Evolutionary conservation across 2,113 vertebrate species (phyloP), one percentile per base, ranked within the genome.

Genomic region (Equus quagga): DNA sequence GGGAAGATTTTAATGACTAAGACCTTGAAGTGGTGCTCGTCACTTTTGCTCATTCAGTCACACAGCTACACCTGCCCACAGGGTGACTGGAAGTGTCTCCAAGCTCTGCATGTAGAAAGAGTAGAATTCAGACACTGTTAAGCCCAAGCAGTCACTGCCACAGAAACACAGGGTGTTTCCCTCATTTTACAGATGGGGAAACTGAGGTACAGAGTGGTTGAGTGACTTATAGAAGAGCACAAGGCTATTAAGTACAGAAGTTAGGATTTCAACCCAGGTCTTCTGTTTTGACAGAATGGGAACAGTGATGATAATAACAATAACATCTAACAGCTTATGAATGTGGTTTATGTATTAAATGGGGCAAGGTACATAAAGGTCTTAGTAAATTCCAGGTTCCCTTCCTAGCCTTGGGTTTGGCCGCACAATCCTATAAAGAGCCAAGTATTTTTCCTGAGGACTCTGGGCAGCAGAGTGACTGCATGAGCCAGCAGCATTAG

Each of bases 341-440:
- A 21, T 41, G 41, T 19, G 26, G 15, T 11, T n/a, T n/a, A 6
- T 10, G 0, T 28, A 4, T 41, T 70, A 86, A 58, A n/a, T 75
- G 15, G 13, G 1, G 6, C 18, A 33, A 1, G 80, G 41, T 46
- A 21, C 21, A 11, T 33, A 62, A 89, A 54, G 44, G 41, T 80
- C 73, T 73, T 49, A 78, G 17, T 81, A 86, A 56, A 81, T 88
- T 96, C 87, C 62, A 79, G 41, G 46, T 64, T 83, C 83, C 72
- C 56, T 36, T 92, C 14, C 79, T 51, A 85, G 5, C 54, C 12
- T 65, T 83, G 31, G 44, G 26, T 17, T 78, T 56, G 64, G 31
- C 36, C 41, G 54, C 58, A 19, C 21, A 64, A 21, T 51, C 33
- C 23, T 31, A 21, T n/a, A 44, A 69, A 79, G n/a, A 81, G 62